These are phyloP conservation scores for Aleiodes testaceus DNA, from an alignment of 2,888 invertebrate species.

Conservation along the genomic window DNA sequence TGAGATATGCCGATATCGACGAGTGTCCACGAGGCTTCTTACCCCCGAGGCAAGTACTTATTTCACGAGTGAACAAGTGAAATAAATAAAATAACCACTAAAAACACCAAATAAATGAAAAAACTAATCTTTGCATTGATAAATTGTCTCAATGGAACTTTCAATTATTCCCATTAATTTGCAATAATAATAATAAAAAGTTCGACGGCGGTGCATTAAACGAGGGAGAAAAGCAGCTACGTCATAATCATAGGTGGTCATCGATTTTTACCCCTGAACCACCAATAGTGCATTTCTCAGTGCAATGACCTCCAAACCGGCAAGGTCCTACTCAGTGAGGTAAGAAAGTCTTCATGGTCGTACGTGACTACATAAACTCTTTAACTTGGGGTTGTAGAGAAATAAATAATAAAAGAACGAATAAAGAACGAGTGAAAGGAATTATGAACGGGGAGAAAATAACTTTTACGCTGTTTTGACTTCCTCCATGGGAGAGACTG, in stretches of 20 bases:
- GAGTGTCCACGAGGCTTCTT: conserved; percentile 48
- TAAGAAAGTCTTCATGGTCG: conserved; percentile 52
- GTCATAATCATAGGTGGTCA: conserved; percentile 42
- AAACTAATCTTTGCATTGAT: too few relatives aligned
- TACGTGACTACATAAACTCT: neutral
- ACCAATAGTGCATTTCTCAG: conserved; percentile 56
- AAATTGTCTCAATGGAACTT: too few relatives aligned
- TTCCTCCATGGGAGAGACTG: conserved; percentile 33
- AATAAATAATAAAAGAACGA: conserved; percentile 20
- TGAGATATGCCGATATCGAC: conserved; percentile 43
- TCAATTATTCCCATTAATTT: too few relatives aligned
- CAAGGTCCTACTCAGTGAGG: conserved; percentile 66
- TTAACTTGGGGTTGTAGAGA: conserved; percentile 27
- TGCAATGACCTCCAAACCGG: conserved; percentile 69
- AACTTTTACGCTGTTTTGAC: conserved; percentile 36
- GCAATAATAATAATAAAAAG: too few relatives aligned
- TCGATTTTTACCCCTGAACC: conserved; percentile 56
- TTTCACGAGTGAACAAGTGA: conserved; percentile 11
- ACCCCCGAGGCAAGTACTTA: conserved; percentile 36
- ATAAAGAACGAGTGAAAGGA: conserved; percentile 19
- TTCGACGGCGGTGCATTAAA: conserved; percentile 43
- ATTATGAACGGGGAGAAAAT: conserved; percentile 17
- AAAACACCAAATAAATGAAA: neutral
- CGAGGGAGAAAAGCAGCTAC: conserved; percentile 12
- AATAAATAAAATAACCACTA: neutral